phyloP scores from a whole-genome alignment of 2,888 invertebrate genomes.

The Brenthis hecate region DNA sequence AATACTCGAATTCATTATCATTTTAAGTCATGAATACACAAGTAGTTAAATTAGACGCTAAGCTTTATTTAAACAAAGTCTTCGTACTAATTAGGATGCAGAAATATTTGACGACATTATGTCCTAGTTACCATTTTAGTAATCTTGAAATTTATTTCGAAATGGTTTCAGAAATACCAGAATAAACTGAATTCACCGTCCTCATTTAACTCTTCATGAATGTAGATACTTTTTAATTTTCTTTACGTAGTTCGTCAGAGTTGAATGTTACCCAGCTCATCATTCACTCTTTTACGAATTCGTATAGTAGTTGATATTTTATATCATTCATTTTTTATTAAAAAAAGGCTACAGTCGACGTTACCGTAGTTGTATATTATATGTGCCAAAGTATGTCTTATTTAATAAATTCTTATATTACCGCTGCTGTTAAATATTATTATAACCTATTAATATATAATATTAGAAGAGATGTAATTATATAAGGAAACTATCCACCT shows the following conservation, averaged over 20 bases:
- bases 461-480: slow-evolving; percentile 34
- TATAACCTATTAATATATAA: slow-evolving; percentile 21
- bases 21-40: slow-evolving; percentile 29
- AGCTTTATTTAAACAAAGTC: slow-evolving; percentile 25
- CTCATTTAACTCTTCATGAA: slow-evolving; percentile 23
- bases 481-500: slow-evolving; percentile 40
- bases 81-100: slow-evolving; percentile 29
- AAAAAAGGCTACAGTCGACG: slow-evolving; percentile 10
- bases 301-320: not conserved
- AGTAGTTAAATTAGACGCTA: slow-evolving; percentile 24
- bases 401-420: slow-evolving; percentile 20
- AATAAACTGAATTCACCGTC: slow-evolving; percentile 27
- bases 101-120: not conserved
- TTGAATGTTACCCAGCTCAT: slow-evolving; percentile 63
- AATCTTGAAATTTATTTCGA: slow-evolving; percentile 10
- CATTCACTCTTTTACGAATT: slow-evolving; percentile 40
- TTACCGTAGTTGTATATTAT: slow-evolving; percentile 32
- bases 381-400: slow-evolving; percentile 44
- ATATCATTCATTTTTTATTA: not conserved
- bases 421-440: slow-evolving; percentile 17
- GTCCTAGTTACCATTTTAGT: slow-evolving; percentile 5
- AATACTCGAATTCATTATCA: slow-evolving; percentile 22
- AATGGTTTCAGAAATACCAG: slow-evolving; percentile 14
- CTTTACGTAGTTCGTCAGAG: slow-evolving; percentile 17
- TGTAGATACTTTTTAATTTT: slow-evolving; percentile 1